Evolutionary conservation across 2,113 vertebrate genomes (phyloP), one percentile per base, ranked within the genome.

Genomic region (Jacana jacana): DNA sequence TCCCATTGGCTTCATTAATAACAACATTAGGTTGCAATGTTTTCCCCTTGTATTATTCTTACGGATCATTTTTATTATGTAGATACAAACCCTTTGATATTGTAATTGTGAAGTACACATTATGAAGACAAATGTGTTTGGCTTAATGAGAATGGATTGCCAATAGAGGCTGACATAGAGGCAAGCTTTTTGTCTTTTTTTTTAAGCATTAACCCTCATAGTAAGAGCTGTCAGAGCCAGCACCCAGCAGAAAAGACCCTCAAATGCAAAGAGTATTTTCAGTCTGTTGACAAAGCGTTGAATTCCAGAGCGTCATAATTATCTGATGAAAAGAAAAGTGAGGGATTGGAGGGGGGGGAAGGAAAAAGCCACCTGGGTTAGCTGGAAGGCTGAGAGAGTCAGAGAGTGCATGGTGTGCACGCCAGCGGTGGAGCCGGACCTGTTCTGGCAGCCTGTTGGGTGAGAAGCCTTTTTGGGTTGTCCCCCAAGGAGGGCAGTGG

Each of bases 61-160:
- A 96, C 95, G 96, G 97, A 97, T 98, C 96, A 96, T 95, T 97
- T 97, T 97, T 97, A 97, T 97, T 95, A 97, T 97, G 97, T 97
- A 97, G 97, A 98, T 97, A 97, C 93, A 95, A 96, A 97, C 86
- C 88, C 97, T 98, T 97, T 98, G 97, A 98, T 97, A 97, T 97
- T 97, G 96, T 98, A 97, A 98, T 98, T 97, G 97, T 96, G 97
- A 96, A 97, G 98, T 89, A 83, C 85, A 82, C n/a, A 93, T 97
- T 96, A 98, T 97, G 98, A 98, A 98, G 97, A 98, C 96, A 98
- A 98, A 98, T 98, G 96, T 70, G 79, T 91, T 82, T 71, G 92
- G 87, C 75, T 91, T 98, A 98, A 98, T 98, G 97, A 98, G 96
- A 98, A 98, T 98, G 91, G 97, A 98, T 98, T 98, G 98, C 97